A percentile compares a stretch with the other conserved stretches of the same genome.
Evolutionary conservation across 2,113 vertebrate species (phyloP).

Genomic region (Tautogolabrus adspersus): DNA sequence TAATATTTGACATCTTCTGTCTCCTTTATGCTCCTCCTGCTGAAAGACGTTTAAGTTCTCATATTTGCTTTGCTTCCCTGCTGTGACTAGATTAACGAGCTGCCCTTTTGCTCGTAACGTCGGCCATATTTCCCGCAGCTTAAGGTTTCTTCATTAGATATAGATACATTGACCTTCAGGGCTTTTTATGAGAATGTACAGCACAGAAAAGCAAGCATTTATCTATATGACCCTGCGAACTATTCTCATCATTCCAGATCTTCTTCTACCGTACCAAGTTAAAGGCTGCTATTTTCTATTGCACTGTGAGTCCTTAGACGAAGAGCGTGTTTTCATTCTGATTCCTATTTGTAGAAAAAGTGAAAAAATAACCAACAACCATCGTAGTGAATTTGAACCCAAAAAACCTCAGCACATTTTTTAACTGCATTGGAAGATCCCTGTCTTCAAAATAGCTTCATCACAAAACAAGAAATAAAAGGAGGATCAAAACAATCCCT

Average conservation of each 20-base stretch:
- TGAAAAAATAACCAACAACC: not conserved
- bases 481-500: no score
- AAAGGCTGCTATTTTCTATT: not conserved
- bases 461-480: no score
- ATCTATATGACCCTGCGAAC: constrained; percentile 79
- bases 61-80: constrained; percentile 73
- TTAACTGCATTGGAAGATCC: no score
- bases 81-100: constrained; percentile 85
- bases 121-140: constrained; percentile 83
- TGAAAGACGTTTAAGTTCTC: constrained; percentile 77
- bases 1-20: constrained; percentile 75
- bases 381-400: no score
- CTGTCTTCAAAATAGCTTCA: no score
- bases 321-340: not conserved
- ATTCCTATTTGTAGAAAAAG: not conserved
- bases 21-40: constrained; percentile 64
- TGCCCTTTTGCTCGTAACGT: constrained; percentile 84
- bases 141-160: constrained; percentile 85
- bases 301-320: not conserved
- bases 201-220: constrained; percentile 84
- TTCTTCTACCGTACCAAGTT: constrained; percentile 12
- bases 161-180: constrained; percentile 87
- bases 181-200: constrained; percentile 86
- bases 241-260: constrained; percentile 75
- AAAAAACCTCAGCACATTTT: no score